These are phyloP conservation scores for Choreutis nemorana DNA, from an alignment of 2,888 invertebrate genomes.

Conservation along the genomic window DNA sequence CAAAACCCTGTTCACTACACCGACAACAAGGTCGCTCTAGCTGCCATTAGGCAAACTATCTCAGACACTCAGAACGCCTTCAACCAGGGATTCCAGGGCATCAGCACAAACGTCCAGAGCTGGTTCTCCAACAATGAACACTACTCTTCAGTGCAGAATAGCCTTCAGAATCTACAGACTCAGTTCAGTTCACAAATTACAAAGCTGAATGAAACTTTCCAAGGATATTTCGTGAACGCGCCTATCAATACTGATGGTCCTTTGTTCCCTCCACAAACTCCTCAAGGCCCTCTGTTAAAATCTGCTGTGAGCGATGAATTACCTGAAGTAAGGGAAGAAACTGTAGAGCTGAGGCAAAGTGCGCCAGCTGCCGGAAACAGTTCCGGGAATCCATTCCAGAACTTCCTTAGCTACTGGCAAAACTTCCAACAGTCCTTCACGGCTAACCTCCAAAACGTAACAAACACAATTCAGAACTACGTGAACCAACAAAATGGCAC, in stretches of 20 bases:
- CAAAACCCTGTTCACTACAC: conserved; percentile 39
- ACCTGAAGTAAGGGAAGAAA: conserved; percentile 26
- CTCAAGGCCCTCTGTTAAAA: conserved; percentile 12
- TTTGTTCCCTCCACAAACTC: conserved; percentile 12
- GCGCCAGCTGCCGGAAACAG: conserved; percentile 4
- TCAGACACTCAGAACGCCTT: conserved; percentile 25
- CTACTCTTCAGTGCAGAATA: conserved; percentile 26
- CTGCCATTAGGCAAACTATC: conserved; percentile 29
- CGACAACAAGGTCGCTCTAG: conserved; percentile 22
- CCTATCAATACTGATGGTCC: no score
- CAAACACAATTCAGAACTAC: conserved; percentile 10
- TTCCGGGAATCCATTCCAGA: conserved; percentile 5
- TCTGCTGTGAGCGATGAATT: conserved; percentile 19
- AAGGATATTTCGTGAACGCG: conserved; percentile 22
- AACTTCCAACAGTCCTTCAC: conserved; percentile 16
- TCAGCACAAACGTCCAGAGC: conserved; percentile 31
- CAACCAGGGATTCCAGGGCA: conserved; percentile 24
- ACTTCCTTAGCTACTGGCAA: conserved; percentile 9
- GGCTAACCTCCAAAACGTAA: conserved; percentile 15
- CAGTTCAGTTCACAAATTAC: conserved; percentile 31
- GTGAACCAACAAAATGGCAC: conserved; percentile 6
- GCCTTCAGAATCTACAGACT: conserved; percentile 28
- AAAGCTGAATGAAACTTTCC: conserved; percentile 33
- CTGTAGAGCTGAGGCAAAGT: conserved; percentile 30
- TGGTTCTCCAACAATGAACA: conserved; percentile 29